Percentiles rank a stretch among this genome's conserved stretches.
These are phyloP conservation scores for Eremophila alpestris DNA, from an alignment of 2,797 vertebrate species.

Conservation along the genomic window DNA sequence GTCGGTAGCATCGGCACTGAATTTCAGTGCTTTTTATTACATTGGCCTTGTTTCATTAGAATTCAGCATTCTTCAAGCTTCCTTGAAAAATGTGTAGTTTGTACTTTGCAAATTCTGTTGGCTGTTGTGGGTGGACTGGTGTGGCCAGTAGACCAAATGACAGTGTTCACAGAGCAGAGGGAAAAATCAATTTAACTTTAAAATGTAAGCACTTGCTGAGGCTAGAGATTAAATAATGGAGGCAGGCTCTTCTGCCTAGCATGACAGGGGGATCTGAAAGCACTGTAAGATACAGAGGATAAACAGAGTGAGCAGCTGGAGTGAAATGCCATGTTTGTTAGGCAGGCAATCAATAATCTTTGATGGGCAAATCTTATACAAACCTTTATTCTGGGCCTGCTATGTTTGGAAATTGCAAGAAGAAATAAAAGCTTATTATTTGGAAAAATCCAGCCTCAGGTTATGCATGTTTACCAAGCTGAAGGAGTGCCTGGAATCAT, in stretches of 20 bases:
- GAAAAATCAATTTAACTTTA: slow-evolving; percentile 30
- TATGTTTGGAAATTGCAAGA: slow-evolving; percentile 25
- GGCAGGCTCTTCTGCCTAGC: slow-evolving; percentile 17
- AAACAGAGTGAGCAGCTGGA: neutral
- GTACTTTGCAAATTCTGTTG: neutral
- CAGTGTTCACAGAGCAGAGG: neutral
- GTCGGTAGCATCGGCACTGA: neutral
- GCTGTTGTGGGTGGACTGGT: neutral
- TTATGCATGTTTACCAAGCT: slow-evolving; percentile 15
- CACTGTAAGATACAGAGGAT: neutral
- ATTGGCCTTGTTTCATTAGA: slow-evolving; percentile 7
- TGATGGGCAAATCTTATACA: slow-evolving; percentile 4
- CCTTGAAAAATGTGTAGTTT: neutral
- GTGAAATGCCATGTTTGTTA: slow-evolving; percentile 11
- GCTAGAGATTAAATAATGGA: slow-evolving; percentile 19
- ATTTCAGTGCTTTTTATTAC: slow-evolving; percentile 14
- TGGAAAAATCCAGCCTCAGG: neutral
- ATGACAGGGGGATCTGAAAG: neutral
- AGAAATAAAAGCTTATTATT: slow-evolving; percentile 19
- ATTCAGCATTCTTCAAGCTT: neutral
- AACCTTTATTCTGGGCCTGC: slow-evolving; percentile 16
- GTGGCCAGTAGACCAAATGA: neutral
- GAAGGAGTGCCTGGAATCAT: slow-evolving; percentile 22
- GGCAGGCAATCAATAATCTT: slow-evolving; percentile 20
- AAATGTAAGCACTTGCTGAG: neutral